Percentiles rank a stretch among this genome's conserved stretches.
These are phyloP conservation scores for Parasteatoda lunata DNA, from an alignment of 2,888 invertebrate genomes.

Conservation along the genomic window DNA sequence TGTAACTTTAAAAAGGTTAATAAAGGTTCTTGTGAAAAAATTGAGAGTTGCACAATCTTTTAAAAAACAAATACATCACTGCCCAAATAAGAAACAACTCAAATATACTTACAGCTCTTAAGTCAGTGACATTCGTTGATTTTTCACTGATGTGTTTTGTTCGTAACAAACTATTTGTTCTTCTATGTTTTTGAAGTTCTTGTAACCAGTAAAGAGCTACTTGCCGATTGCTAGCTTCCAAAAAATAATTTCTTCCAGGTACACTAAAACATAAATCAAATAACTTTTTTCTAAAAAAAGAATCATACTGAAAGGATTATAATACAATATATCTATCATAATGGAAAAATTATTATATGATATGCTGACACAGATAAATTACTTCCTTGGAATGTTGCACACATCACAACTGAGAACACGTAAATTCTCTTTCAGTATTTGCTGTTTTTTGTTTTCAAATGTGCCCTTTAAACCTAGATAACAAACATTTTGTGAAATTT, in stretches of 20 bases:
- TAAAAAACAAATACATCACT: background rate
- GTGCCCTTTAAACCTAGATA: too few relatives aligned
- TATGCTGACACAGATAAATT: too few relatives aligned
- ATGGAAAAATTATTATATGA: background rate
- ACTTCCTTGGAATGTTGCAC: too few relatives aligned
- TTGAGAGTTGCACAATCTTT: background rate
- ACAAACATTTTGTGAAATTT: too few relatives aligned
- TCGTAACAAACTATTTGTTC: slow-evolving; percentile 72
- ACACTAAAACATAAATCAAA: slow-evolving; percentile 71
- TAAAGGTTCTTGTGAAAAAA: background rate
- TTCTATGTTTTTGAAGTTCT: slow-evolving; percentile 74
- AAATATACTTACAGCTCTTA: slow-evolving; percentile 47
- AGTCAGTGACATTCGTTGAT: slow-evolving; percentile 47
- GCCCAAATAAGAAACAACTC: background rate
- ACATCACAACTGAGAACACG: too few relatives aligned
- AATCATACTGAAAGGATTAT: background rate
- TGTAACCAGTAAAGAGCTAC: slow-evolving; percentile 75
- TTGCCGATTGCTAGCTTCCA: slow-evolving; percentile 74
- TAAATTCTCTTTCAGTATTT: too few relatives aligned
- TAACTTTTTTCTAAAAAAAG: slow-evolving; percentile 6
- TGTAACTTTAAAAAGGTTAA: background rate
- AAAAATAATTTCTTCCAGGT: slow-evolving; percentile 72
- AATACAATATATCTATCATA: too few relatives aligned
- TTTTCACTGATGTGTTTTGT: slow-evolving; percentile 67
- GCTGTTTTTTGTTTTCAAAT: too few relatives aligned